Conservation (phyloP, 1,140 invertebrate genomes). For the Cecropterus lyciades region DNA sequence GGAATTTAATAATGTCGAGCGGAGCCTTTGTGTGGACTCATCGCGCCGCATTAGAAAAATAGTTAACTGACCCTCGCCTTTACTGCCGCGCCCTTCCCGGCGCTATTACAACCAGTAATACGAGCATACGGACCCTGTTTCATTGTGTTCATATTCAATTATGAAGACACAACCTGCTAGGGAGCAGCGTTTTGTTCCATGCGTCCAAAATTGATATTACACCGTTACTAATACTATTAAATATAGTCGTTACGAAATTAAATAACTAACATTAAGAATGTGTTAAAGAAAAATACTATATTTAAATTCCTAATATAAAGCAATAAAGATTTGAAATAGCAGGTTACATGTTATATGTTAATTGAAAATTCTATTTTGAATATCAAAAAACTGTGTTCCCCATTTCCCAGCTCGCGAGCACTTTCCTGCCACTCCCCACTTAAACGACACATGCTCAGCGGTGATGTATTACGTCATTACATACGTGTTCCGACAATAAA, state of each 20-base stretch:
- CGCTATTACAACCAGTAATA: slow-evolving; percentile 18
- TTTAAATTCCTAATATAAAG: no score
- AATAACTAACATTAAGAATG: no score
- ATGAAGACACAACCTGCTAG: slow-evolving; percentile 15
- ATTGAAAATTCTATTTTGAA: slow-evolving; percentile 14
- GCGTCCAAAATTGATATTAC: neutral
- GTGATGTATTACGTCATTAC: slow-evolving; percentile 37
- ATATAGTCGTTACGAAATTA: no score
- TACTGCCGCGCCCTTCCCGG: slow-evolving; percentile 19
- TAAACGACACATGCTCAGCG: slow-evolving; percentile 27
- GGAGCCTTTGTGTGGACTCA: slow-evolving; percentile 21
- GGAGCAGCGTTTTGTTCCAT: neutral
- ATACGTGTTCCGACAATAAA: slow-evolving; percentile 34
- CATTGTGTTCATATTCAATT: slow-evolving; percentile 21
- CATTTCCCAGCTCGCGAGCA: slow-evolving; percentile 23
- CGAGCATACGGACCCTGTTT: slow-evolving; percentile 14
- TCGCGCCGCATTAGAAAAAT: slow-evolving; percentile 38
- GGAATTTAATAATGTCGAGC: slow-evolving; percentile 48
- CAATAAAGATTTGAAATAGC: neutral
- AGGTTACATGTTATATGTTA: neutral
- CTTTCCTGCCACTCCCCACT: slow-evolving; percentile 23
- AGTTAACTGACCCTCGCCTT: slow-evolving; percentile 48
- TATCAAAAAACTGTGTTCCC: slow-evolving; percentile 6
- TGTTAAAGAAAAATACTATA: no score
- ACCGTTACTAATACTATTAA: neutral